phyloP scores from a whole-genome alignment of 2,797 vertebrate genomes.

The Onychomys arenicola region DNA sequence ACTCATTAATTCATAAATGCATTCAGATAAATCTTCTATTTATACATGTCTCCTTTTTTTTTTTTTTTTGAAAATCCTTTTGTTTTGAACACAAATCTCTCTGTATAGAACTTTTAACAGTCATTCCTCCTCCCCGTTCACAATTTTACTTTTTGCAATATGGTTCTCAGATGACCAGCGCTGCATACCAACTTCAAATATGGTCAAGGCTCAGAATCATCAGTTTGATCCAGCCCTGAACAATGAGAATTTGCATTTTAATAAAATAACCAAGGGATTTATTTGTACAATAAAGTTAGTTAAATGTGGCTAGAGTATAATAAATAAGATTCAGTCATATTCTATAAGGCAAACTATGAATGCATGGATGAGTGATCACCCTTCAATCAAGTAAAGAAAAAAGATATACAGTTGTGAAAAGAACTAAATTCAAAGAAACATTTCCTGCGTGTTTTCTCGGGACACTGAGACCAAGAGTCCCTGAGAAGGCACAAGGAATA shows the following conservation, averaged over 20 bases:
- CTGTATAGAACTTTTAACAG: background rate
- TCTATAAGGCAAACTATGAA: background rate
- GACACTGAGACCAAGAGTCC: background rate
- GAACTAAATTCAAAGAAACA: background rate
- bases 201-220: constrained; percentile 1
- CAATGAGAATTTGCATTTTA: constrained; percentile 46
- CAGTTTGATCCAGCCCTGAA: background rate
- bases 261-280: background rate
- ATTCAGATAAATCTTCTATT: background rate
- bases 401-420: background rate
- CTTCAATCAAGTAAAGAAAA: constrained; percentile 30
- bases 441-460: background rate
- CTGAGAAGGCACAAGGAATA: background rate
- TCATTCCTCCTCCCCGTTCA: background rate
- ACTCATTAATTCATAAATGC: background rate
- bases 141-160: background rate
- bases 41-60: background rate
- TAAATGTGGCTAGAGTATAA: background rate
- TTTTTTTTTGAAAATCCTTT: background rate
- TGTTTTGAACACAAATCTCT: background rate
- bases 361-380: background rate
- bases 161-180: background rate
- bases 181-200: background rate
- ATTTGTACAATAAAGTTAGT: constrained; percentile 14
- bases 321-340: background rate